Base-by-base conservation (phyloP, 2,797 vertebrate species). In the Labroides dimidiatus region DNA sequence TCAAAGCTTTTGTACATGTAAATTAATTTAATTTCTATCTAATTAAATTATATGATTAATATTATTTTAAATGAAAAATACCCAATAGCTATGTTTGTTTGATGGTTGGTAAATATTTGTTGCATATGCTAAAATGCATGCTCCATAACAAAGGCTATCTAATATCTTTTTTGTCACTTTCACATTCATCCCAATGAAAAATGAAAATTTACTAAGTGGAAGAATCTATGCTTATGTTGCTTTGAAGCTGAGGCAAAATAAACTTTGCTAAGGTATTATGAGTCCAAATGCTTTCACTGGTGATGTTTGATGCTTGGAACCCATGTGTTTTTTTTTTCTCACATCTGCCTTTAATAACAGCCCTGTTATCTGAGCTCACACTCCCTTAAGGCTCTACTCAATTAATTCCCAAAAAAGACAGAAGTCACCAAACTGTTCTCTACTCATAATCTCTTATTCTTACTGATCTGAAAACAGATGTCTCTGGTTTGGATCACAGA, bases 401-500 rank as follows among this genome's bases (percentile, higher is more conserved):
- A 43, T 68, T 76, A 77, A 77, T 79, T 76, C 75, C 55, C 30
- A 33, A 69, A 78, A 72, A n/a, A 71, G 52, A 78, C 41, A 72
- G 48, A 24, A 64, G 58, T 55, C 73, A 74, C 49, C 73, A 69
- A 80, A 70, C 78, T 56, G 39, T 41, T 48, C 52, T 43, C 23
- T 78, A 33, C 71, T 60, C 67, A 60, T 44, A 39, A 49, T 67
- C 44, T 36, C 36, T 3, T 33, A n/a, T 33, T 75, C 68, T 21
- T 48, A 67, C 73, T 82, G 79, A 84, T 87, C 62, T 64, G 53
- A 77, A 78, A 79, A 74, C 75, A 89, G 77, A 84, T 81, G 84
- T 74, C 69, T 85, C 77, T 84, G 82, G 55, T 63, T 77, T 78
- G 74, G 87, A 87, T 87, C 82, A 85, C 67, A 84, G 41, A 67